These are phyloP conservation scores for Diplosoma virens DNA, from an alignment of 23 tunicate species.

Conservation along the genomic window DNA sequence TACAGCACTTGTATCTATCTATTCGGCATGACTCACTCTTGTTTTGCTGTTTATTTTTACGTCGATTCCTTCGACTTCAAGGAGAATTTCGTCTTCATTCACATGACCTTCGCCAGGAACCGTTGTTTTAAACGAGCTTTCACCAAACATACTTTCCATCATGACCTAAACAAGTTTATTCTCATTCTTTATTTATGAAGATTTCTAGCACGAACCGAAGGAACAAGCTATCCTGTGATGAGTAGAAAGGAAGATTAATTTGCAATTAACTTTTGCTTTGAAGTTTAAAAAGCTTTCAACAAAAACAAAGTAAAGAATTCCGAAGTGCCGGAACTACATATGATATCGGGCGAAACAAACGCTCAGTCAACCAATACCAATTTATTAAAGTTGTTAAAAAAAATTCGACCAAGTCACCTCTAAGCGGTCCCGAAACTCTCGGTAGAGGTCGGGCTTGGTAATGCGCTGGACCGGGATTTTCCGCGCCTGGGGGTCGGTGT, in stretches of 20 bases:
- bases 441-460: constrained; percentile 72
- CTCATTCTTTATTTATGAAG: no score
- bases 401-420: no score
- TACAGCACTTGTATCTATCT: background rate
- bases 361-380: no score
- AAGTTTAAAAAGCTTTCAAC: no score
- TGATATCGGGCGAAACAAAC: no score
- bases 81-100: constrained; percentile 41
- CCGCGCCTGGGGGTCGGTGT: constrained; percentile 94
- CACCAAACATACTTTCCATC: constrained; percentile 97
- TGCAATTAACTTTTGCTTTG: no score
- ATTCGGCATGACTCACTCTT: constrained; percentile 36
- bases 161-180: constrained; percentile 45
- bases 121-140: constrained; percentile 53
- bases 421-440: constrained; percentile 67
- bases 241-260: no score
- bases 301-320: no score
- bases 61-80: constrained; percentile 42
- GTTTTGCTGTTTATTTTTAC: constrained; percentile 55
- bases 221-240: no score
- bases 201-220: no score
- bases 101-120: constrained; percentile 52
- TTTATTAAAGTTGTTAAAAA: no score
- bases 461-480: constrained; percentile 79
- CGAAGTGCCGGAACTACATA: no score